Conservation (phyloP, 2,797 vertebrate genomes). For the Catharus ustulatus region DNA sequence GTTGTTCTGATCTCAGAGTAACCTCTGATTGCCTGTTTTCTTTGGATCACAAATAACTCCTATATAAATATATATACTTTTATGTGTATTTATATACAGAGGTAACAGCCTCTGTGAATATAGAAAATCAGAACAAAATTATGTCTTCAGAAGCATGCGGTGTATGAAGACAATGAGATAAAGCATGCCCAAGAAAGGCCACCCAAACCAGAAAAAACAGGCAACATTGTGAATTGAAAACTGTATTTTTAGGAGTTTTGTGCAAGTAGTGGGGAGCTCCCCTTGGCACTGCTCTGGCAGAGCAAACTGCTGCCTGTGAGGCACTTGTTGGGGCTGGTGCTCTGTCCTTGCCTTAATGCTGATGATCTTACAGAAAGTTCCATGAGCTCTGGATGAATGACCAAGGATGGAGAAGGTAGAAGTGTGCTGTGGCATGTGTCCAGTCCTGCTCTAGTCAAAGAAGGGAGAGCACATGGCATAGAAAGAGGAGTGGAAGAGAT, state of each 20-base stretch:
- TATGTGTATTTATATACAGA: not conserved
- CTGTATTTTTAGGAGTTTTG: not conserved
- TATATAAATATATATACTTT: not conserved
- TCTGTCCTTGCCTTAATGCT: not conserved
- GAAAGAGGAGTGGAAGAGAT: not conserved
- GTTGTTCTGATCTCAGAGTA: not conserved
- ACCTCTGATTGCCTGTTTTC: not conserved
- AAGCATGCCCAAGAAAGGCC: not conserved
- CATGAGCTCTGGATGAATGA: not conserved
- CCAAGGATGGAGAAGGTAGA: not conserved
- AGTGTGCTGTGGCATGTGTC: not conserved
- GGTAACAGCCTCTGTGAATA: not conserved
- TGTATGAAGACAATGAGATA: not conserved
- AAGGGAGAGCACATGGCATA: not conserved
- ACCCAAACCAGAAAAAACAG: not conserved
- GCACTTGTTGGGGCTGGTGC: not conserved
- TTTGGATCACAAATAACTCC: not conserved
- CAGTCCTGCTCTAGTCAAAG: accelerated
- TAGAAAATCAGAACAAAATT: not conserved
- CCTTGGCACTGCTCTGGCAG: not conserved
- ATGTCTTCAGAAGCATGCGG: not conserved
- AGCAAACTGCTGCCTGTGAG: not conserved
- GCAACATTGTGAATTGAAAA: not conserved
- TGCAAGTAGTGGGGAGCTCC: not conserved
- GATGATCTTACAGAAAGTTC: not conserved